Evolutionary conservation across 2,113 vertebrate genomes (phyloP).

Genomic region (Macquaria ambigua): DNA sequence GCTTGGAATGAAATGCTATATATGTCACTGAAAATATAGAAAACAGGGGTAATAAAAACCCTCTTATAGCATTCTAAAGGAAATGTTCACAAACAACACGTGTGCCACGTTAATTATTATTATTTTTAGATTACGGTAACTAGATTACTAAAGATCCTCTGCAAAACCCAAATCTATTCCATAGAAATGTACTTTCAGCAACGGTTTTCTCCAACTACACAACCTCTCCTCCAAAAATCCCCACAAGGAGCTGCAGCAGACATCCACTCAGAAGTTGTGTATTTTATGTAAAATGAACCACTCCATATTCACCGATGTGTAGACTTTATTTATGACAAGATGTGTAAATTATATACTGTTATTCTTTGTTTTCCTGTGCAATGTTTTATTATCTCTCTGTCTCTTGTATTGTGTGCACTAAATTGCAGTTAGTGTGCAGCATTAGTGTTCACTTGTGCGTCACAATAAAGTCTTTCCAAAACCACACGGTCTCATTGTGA

Average conservation of each 20-base stretch:
- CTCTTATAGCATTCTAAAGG: not conserved
- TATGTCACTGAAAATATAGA: not conserved
- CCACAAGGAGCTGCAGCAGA: constrained; percentile 21
- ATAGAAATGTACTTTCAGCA: constrained; percentile 9
- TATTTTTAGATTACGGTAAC: not conserved
- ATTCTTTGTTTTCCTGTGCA: constrained; percentile 73
- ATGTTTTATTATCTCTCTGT: constrained; percentile 70
- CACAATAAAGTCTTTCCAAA: constrained; percentile 80
- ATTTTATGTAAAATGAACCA: constrained; percentile 70
- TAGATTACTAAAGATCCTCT: not conserved
- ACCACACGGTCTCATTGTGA: constrained; percentile 15
- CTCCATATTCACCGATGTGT: constrained; percentile 67
- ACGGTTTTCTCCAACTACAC: constrained; percentile 20
- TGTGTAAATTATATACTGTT: constrained; percentile 78
- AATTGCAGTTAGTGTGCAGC: constrained; percentile 69
- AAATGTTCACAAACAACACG: not conserved
- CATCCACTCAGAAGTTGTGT: constrained; percentile 55
- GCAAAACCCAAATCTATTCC: constrained; percentile 8
- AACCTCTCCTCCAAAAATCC: not conserved
- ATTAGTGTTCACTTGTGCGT: constrained; percentile 68
- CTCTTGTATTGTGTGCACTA: constrained; percentile 65
- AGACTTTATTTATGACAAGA: constrained; percentile 81
- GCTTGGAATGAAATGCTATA: not conserved
- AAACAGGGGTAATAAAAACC: not conserved
- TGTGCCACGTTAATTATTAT: not conserved